Base-by-base conservation (phyloP, 2,797 vertebrate species). In the Pseudopleuronectes americanus region DNA sequence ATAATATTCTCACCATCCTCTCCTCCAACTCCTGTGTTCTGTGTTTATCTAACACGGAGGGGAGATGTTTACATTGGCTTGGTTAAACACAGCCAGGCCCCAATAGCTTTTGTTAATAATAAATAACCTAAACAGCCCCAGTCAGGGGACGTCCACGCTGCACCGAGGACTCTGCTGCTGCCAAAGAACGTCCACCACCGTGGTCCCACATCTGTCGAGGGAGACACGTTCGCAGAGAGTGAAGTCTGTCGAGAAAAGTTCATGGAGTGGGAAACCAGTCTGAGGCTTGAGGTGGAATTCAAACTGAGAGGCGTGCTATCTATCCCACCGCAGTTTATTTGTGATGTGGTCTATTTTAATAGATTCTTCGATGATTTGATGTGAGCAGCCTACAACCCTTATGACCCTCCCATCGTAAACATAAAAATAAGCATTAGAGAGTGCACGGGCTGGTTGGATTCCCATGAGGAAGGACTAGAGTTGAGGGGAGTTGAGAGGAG, bases 31-130 rank as follows among this genome's bases (percentile, higher is more conserved):
- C 71, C 77, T 3, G 60, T 60, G 64, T 70, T 64, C 56, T 55
- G 62, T 91, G 81, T 93, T 93, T 90, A 92, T 90, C 86, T 84
- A 85, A 83, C 84, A 66, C 14, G n/a, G 68, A 83, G 77, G 76
- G 81, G 86, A 83, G 76, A 77, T 83, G 91, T 93, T 92, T 93
- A 90, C 81, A 86, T 73, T 88, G 84, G 86, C 87, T 81, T 63
- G 67, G 81, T 86, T 85, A 90, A 92, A 92, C 90, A 90, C 80
- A 82, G 85, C 67, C 70, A 63, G 70, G 56, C 81, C 80, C 80
- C 69, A 74, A 68, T 81, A 71, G 83, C 81, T 86, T 92, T 87
- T 84, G 81, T 91, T 92, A 86, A 93, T 91, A 87, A 92, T 91
- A 91, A 89, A 92, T 90, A 90, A 89, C 82, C 71, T 61, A 90